A percentile compares a stretch with the other conserved stretches of the same genome.
Conservation (phyloP, 2,888 invertebrate species). For the Euplagia quadripunctaria region DNA sequence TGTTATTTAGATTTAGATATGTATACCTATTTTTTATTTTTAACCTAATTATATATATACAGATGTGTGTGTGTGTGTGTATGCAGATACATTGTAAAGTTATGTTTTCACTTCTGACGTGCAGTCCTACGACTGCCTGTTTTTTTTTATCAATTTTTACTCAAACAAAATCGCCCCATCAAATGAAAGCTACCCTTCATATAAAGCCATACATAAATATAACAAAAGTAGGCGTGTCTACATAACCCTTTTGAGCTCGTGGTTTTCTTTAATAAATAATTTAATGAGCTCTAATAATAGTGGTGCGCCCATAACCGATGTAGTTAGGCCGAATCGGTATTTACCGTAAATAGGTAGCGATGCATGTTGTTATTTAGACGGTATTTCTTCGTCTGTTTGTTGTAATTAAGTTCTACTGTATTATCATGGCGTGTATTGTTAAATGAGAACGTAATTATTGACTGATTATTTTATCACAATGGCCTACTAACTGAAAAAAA, state of each 20-base stretch:
- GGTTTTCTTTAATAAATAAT: constrained; percentile 41
- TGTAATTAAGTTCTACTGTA: constrained; percentile 16
- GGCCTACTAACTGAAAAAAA: background rate
- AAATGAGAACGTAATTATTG: constrained; percentile 1
- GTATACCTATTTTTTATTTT: too few relatives aligned
- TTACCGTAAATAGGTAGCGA: constrained; percentile 29
- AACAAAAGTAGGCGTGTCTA: constrained; percentile 20
- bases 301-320: constrained; percentile 15
- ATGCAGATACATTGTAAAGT: too few relatives aligned
- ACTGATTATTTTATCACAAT: constrained; percentile 4
- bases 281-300: constrained; percentile 44
- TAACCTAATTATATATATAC: too few relatives aligned
- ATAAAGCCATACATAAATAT: constrained; percentile 1
- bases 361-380: constrained; percentile 17
- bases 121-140: too few relatives aligned
- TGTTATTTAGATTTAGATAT: too few relatives aligned
- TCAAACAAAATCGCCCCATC: background rate
- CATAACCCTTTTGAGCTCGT: constrained; percentile 31
- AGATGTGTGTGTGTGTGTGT: too few relatives aligned
- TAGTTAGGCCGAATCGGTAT: constrained; percentile 14
- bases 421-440: constrained; percentile 9
- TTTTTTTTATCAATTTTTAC: too few relatives aligned
- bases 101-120: too few relatives aligned
- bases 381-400: constrained; percentile 10
- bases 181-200: constrained; percentile 6